Evolutionary conservation across 2,797 vertebrate genomes (phyloP), one percentile per base, ranked within the genome.

Genomic region (Echiichthys vipera): DNA sequence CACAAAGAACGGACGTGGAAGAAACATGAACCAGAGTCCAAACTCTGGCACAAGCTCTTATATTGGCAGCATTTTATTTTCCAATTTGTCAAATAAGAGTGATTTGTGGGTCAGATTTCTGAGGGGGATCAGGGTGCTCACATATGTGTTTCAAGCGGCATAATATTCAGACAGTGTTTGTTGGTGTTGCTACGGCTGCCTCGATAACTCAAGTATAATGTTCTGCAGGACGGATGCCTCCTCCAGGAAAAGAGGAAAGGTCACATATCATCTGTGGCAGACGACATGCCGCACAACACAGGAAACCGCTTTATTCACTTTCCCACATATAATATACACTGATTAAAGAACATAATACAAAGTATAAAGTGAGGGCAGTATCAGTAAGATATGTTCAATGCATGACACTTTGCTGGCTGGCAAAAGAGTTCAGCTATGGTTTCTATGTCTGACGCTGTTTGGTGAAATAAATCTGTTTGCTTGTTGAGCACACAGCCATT

Each of bases 161-260:
- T 25, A 71, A 34, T 14, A 45, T 25, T 39, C 24, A 30, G 3
- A 53, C 18, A 18, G 42, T 81, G 39, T 81, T 72, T 84, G 69
- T 65, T 79, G 43, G 15, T 49, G 76, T 84, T 80, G 58, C 14
- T 36, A n/a, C 17, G 37, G 63, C 71, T 67, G 39, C 56, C 37
- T 4, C 24, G 13, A 37, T 65, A 65, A 83, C 64, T 66, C 30
- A 29, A 67, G 62, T n/a, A 8, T 50, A 45, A 85, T 77, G 69
- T 72, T 75, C 22, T 75, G 17, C 7, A 25, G 8, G 22, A 67
- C 24, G n/a, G 71, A 75, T 59, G 27, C 54, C 53, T 47, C 25
- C 18, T 54, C 51, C 61, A 53, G 8, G 42, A 65, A 37, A 37
- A 54, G 39, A 53, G 22, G 37, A 78, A 68, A 88, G 78, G 78